A percentile compares a stretch with the other conserved stretches of the same genome.
Conservation (phyloP, 2,797 vertebrate species). For the Channa striata region DNA sequence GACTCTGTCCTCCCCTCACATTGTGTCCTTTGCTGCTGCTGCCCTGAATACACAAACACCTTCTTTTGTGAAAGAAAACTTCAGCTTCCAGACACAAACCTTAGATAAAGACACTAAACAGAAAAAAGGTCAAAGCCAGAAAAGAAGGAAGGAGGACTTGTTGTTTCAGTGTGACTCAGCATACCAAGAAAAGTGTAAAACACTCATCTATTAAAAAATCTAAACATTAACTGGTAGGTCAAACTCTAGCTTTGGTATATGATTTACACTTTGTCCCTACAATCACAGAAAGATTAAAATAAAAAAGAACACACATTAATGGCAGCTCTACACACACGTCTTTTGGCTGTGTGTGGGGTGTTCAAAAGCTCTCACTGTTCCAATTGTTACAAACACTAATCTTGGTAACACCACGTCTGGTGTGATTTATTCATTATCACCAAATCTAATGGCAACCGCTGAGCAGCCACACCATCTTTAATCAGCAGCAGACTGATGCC, state of each 20-base stretch:
- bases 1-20: slow-evolving; percentile 50
- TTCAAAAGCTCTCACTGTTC: not conserved
- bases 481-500: too few relatives aligned
- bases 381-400: too few relatives aligned
- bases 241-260: slow-evolving; percentile 20
- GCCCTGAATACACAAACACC: slow-evolving; percentile 32
- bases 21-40: slow-evolving; percentile 25
- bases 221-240: not conserved
- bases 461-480: too few relatives aligned
- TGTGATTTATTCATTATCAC: too few relatives aligned
- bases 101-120: not conserved
- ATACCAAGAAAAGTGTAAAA: not conserved
- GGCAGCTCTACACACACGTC: too few relatives aligned
- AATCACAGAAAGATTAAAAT: too few relatives aligned
- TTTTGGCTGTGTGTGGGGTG: not conserved
- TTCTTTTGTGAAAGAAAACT: not conserved
- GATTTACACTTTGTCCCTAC: slow-evolving; percentile 1
- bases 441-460: too few relatives aligned
- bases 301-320: too few relatives aligned
- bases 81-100: not conserved
- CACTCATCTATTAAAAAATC: not conserved
- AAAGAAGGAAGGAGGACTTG: too few relatives aligned
- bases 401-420: too few relatives aligned
- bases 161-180: not conserved
- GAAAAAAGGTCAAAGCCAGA: not conserved